Evolutionary conservation across 2,113 vertebrate genomes (phyloP).

Genomic region (Echinops telfairi): DNA sequence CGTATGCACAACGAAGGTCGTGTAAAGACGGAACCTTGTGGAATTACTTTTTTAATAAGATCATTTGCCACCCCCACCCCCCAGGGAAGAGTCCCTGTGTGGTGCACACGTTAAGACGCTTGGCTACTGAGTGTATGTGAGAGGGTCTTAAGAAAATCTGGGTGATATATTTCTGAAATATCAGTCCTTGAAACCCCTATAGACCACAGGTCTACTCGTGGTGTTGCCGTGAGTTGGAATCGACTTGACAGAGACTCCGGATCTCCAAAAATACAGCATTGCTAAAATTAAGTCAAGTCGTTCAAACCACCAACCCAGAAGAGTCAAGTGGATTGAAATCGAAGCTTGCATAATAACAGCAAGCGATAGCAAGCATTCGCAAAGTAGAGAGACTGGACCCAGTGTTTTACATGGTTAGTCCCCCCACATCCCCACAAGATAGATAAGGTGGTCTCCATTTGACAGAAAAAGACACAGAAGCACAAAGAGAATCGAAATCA

Average conservation of each 20-base stretch:
- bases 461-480: neutral
- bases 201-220: neutral
- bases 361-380: neutral
- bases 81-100: neutral
- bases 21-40: neutral
- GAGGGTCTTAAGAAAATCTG: neutral
- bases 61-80: neutral
- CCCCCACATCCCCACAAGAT: neutral
- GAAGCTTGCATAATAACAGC: neutral
- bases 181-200: neutral
- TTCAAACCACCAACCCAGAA: no score
- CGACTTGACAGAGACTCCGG: neutral
- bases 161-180: neutral
- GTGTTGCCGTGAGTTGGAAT: neutral
- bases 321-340: neutral
- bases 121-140: neutral
- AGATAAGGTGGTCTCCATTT: neutral
- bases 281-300: no score
- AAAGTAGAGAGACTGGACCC: neutral
- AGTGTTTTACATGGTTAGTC: neutral
- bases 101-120: neutral
- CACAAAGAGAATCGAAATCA: neutral
- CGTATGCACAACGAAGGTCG: neutral
- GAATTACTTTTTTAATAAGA: neutral
- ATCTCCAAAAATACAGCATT: neutral